These are phyloP conservation scores for Andrena marginata DNA, from an alignment of 2,888 invertebrate species.

Conservation along the genomic window DNA sequence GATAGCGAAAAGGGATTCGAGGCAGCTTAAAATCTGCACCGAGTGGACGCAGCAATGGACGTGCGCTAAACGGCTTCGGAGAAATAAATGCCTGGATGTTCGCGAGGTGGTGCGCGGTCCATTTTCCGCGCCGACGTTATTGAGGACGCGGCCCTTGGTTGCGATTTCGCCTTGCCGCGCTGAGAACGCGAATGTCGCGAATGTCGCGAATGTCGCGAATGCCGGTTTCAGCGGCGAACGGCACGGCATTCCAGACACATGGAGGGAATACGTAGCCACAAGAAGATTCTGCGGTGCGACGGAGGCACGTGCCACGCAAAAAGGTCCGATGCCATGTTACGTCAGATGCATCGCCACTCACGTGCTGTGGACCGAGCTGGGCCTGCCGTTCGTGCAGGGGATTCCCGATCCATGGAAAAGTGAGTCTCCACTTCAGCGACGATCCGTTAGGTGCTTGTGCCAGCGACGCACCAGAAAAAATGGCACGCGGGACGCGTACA, in stretches of 20 bases:
- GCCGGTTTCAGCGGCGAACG: neutral
- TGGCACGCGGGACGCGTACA: neutral
- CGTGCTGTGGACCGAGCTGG: constrained; percentile 60
- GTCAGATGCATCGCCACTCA: constrained; percentile 56
- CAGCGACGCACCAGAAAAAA: neutral
- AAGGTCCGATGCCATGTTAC: constrained; percentile 45
- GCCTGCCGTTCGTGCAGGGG: constrained; percentile 64
- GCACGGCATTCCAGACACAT: constrained; percentile 67
- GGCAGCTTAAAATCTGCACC: constrained; percentile 6
- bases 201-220: no score
- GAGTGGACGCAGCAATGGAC: constrained; percentile 57
- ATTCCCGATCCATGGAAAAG: constrained; percentile 68
- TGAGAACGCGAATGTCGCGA: neutral
- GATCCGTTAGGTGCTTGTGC: neutral
- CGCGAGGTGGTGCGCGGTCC: constrained; percentile 59
- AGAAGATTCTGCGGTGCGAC: constrained; percentile 43
- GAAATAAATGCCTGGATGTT: neutral
- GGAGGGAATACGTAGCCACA: constrained; percentile 61
- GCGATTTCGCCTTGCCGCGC: neutral
- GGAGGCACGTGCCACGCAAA: constrained; percentile 19
- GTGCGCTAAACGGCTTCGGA: constrained; percentile 15
- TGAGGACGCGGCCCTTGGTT: constrained; percentile 34
- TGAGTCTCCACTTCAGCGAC: neutral
- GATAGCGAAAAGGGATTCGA: neutral
- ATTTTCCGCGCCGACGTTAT: constrained; percentile 49